Evolutionary conservation across 2,888 invertebrate genomes (phyloP).

Genomic region (Drosophila macrothrix): DNA sequence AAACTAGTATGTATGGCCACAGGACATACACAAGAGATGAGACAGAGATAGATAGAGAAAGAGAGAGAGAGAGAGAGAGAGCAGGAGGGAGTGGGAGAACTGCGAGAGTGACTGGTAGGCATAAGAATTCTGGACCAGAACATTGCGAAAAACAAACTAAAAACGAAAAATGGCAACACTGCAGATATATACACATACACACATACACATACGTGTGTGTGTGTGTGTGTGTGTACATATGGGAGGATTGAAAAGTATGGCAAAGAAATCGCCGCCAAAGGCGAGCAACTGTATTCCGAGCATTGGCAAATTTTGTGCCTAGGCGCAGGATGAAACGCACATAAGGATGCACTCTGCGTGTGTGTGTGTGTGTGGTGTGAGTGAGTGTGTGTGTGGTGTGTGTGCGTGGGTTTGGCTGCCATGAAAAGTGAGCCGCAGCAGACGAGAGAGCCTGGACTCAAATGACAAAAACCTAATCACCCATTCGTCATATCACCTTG

Average conservation of each 20-base stretch:
- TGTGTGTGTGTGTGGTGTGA: background rate
- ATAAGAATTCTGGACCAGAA: constrained; percentile 10
- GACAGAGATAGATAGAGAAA: constrained; percentile 10
- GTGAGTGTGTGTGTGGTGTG: background rate
- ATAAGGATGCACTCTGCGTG: constrained; percentile 20
- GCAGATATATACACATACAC: constrained; percentile 25
- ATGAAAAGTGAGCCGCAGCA: constrained; percentile 43
- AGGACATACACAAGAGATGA: constrained; percentile 35
- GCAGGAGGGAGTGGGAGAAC: background rate
- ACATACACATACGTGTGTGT: background rate
- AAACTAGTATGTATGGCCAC: constrained; percentile 72
- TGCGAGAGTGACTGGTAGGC: constrained; percentile 6
- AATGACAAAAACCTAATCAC: constrained; percentile 77
- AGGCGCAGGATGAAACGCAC: constrained; percentile 18
- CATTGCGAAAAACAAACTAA: constrained; percentile 64
- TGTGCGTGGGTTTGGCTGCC: background rate
- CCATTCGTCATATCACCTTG: constrained; percentile 80
- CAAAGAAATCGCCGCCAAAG: constrained; percentile 76
- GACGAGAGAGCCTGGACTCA: background rate
- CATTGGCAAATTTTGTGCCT: constrained; percentile 59
- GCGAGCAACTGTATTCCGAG: constrained; percentile 47
- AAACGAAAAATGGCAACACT: constrained; percentile 63
- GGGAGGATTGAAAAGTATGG: constrained; percentile 64
- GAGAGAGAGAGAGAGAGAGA: constrained; percentile 4
- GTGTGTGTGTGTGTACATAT: constrained; percentile 23